Evolutionary conservation across 2,888 invertebrate genomes (phyloP), one percentile per base, ranked within the genome.

Genomic region (Drosophila robusta): DNA sequence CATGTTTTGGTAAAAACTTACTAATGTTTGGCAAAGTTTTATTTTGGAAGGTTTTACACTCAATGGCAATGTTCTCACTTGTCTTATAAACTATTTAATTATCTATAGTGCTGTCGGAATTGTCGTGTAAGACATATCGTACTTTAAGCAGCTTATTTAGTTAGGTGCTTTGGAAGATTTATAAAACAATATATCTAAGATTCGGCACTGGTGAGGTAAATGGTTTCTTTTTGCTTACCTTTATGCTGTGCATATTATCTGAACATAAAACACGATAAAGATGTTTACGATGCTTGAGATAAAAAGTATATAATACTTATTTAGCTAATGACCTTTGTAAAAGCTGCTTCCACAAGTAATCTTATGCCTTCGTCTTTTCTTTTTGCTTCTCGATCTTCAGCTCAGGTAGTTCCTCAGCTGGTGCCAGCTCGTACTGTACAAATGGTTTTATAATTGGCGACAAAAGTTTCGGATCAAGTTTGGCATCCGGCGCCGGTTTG

Each of bases 391-490:
- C 18, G 6, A 46, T 44, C 47, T 46, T 64, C 5, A 86, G 56
- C 47, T 89, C 78, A 14, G 70, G 41, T 9, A 87, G 42, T 4
- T 77, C 76, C 0, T 76, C 52, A 5, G 11, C 42, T 4, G 62
- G 14, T 41, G 77, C 41, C 34, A 56, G 58, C 22, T 71, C 68
- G 16, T 77, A 77, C 6, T 52, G 16, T 0, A 60, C 29, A 44
- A 79, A 79, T 6, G 49, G 24, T 16, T 34, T 62, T 32, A 77
- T 18, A 12, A 79, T 12, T 9, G 77, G 77, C 6, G 77, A 77
- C 12, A 77, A 29, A 3, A 79, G 72, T 16, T 89, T 87, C 0
- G 77, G 70, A 80, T 92, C 70, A 7, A 89, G 75, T 49, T 89
- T 89, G 41, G 52, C 55, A 16, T 70, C 69, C 5, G 89, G 34